Evolutionary conservation across 2,797 vertebrate genomes (phyloP), one percentile per base, ranked within the genome.

Genomic region (Carcharodon carcharias): DNA sequence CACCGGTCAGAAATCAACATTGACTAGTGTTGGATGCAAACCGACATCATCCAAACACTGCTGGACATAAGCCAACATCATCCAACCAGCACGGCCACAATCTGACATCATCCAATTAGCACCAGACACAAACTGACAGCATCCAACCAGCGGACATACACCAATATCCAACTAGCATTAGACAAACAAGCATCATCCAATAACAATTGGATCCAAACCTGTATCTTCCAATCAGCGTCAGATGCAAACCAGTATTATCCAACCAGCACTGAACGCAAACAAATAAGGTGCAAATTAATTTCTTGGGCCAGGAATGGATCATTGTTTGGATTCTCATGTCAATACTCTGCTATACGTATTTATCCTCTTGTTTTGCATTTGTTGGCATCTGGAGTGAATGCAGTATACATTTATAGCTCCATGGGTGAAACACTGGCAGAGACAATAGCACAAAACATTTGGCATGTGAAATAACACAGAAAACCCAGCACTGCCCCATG

Each of bases 321-420:
- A 95, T 95, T 77, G 26, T 45, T 73, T 95, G 69, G 54, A 77
- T 77, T 73, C 50, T 77, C 71, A 65, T 67, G 63, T 40, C 61
- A 95, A 95, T 95, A 95, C 96, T 95, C 96, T 96, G 56, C 94
- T 35, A 54, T 97, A 98, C 97, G 97, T 97, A 97, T 96, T 96
- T 97, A 96, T 98, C 97, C 96, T 98, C 97, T 97, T 98, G 97
- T 97, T 98, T 98, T 97, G 97, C 97, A 98, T 97, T 98, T 98
- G 97, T 98, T 98, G 97, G 97, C 98, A 97, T 98, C 98, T 97
- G 97, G 98, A 98, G 97, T 98, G 97, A 98, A 98, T 98, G 98
- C 98, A 98, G 98, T 97, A 97, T 96, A 96, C 95, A 71, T 96
- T 96, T 91, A 96, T 97, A 96, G 96, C 96, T 96, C 96, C 96